Percentiles rank a stretch among this genome's conserved stretches.
Conservation (phyloP, 2,888 invertebrate genomes). For the Dasysyrphus tricinctus region DNA sequence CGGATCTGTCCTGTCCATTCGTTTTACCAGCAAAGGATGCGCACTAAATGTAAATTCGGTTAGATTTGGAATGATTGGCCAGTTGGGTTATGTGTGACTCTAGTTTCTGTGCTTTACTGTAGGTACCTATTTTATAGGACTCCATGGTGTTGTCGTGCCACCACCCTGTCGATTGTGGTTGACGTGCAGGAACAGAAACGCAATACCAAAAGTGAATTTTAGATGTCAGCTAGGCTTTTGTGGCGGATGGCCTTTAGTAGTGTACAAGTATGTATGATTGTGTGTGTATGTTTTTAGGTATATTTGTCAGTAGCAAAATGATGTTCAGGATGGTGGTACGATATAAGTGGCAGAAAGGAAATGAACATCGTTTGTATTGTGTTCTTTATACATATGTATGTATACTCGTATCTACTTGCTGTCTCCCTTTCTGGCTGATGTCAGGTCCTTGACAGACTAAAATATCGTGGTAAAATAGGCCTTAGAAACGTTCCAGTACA, state of each 20-base stretch:
- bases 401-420: not conserved
- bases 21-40: slow-evolving; percentile 45
- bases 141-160: not conserved
- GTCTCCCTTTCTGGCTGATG: not conserved
- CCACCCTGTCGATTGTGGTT: slow-evolving; percentile 57
- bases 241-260: slow-evolving; percentile 8
- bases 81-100: slow-evolving; percentile 66
- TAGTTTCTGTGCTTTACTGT: slow-evolving; percentile 12
- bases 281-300: not conserved
- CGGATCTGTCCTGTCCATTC: slow-evolving; percentile 9
- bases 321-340: not conserved
- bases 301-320: not conserved
- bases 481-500: not conserved
- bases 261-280: not conserved
- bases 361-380: slow-evolving; percentile 59
- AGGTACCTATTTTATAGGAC: not conserved
- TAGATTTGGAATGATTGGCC: slow-evolving; percentile 69
- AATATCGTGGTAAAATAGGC: slow-evolving; percentile 29
- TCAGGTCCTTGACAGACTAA: slow-evolving; percentile 41
- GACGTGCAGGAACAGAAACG: slow-evolving; percentile 55
- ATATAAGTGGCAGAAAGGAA: slow-evolving; percentile 61
- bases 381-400: not conserved
- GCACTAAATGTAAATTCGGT: slow-evolving; percentile 67
- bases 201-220: slow-evolving; percentile 71
- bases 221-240: slow-evolving; percentile 68